phyloP scores from a whole-genome alignment of 2,113 vertebrate species.

The human region GRCh38 chr6:66735001-66735500 shows the following conservation, averaged over 20 bases:
- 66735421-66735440: not conserved
- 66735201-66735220: not conserved
- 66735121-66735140: not conserved
- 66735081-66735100: not conserved
- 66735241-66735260: not conserved
- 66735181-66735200: not conserved
- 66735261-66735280: not conserved
- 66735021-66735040: not conserved
- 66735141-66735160: not conserved
- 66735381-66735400: not conserved
- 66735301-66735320: not conserved
- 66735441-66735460: not conserved
- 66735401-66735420: not conserved
- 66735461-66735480: not conserved
- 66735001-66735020: not conserved
- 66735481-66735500: not conserved
- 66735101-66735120: not conserved
- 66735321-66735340: not conserved
- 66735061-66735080: not conserved
- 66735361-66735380: not conserved
- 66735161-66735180: not conserved
- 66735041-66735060: not conserved
- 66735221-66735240: not conserved
- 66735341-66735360: not conserved
- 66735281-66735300: not conserved